Conservation (phyloP, 2,888 invertebrate species). For the Seira sanloemensis region DNA sequence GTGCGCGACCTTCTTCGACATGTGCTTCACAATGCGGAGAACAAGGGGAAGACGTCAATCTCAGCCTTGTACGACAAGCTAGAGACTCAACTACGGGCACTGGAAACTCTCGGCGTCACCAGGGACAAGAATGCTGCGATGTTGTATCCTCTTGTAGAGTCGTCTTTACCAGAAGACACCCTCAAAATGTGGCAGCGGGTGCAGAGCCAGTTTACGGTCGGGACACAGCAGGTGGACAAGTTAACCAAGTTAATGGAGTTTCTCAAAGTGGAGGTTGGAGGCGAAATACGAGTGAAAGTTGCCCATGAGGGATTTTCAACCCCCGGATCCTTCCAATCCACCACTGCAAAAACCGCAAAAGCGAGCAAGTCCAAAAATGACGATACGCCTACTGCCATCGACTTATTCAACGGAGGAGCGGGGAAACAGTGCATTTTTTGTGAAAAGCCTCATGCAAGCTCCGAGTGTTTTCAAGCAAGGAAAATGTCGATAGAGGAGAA, state of each 20-base stretch:
- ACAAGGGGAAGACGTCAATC: slow-evolving; percentile 39
- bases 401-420: too few species aligned
- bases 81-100: slow-evolving; percentile 41
- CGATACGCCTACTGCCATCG: not conserved
- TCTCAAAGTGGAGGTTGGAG: slow-evolving; percentile 37
- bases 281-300: slow-evolving; percentile 23
- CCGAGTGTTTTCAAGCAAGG: slow-evolving; percentile 22
- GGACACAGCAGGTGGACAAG: slow-evolving; percentile 8
- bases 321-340: too few species aligned
- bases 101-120: slow-evolving; percentile 59
- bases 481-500: slow-evolving; percentile 36
- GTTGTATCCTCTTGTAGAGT: slow-evolving; percentile 65
- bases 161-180: slow-evolving; percentile 58
- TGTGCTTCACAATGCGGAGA: slow-evolving; percentile 63
- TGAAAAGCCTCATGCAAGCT: not conserved
- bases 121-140: slow-evolving; percentile 46
- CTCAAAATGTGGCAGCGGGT: slow-evolving; percentile 48
- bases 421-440: slow-evolving; percentile 25
- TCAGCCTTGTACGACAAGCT: slow-evolving; percentile 48
- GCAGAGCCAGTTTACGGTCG: slow-evolving; percentile 73
- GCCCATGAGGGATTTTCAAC: too few species aligned
- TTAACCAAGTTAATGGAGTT: slow-evolving; percentile 37
- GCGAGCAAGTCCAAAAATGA: not conserved
- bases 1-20: slow-evolving; percentile 73
- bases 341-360: too few species aligned